phyloP scores from a whole-genome alignment of 1,140 invertebrate genomes.

The Lordiphosa collinella region DNA sequence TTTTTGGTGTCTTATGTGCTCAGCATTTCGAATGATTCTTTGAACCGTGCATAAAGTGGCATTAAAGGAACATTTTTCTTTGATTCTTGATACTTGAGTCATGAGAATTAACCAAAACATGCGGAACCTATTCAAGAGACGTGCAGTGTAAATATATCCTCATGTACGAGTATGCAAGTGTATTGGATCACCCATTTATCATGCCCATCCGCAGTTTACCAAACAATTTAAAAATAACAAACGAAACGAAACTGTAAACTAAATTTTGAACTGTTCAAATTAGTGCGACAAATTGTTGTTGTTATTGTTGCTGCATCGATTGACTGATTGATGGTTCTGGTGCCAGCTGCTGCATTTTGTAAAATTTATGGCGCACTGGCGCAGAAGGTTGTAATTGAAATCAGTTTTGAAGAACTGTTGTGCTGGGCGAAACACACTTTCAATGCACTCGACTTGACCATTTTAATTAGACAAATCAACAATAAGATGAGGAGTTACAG shows the following conservation, averaged over 20 bases:
- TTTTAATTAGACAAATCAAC: constrained; percentile 42
- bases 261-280: constrained; percentile 27
- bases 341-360: constrained; percentile 2
- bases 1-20: too few species aligned
- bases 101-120: too few species aligned
- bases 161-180: too few species aligned
- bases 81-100: too few species aligned
- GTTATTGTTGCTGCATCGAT: constrained; percentile 15
- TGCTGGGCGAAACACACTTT: background rate
- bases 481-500: background rate
- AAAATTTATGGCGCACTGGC: constrained; percentile 37
- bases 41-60: too few species aligned
- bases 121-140: too few species aligned
- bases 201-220: too few species aligned
- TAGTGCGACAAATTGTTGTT: constrained; percentile 34
- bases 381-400: constrained; percentile 33
- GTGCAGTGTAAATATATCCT: too few species aligned
- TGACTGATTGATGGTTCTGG: constrained; percentile 32
- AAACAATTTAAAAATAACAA: background rate
- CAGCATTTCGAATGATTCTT: too few species aligned
- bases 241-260: constrained; percentile 18
- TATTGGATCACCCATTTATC: too few species aligned
- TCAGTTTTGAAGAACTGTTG: constrained; percentile 14
- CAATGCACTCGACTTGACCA: background rate
- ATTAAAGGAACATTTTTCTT: too few species aligned